Evolutionary conservation across 2,113 vertebrate genomes (phyloP).

Genomic region (Gallinago media): DNA sequence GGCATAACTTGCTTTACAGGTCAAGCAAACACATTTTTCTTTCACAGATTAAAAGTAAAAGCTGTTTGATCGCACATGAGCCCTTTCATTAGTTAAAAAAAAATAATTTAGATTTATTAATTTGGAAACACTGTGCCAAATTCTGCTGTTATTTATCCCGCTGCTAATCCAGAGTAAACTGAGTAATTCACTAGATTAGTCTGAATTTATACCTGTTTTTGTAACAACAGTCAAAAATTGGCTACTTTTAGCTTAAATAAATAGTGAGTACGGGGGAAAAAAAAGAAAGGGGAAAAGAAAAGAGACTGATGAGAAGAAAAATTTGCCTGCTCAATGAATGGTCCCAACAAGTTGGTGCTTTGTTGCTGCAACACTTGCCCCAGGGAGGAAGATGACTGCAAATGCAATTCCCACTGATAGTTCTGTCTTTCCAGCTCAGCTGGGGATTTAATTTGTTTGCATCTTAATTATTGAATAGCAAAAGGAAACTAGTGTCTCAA

Average conservation of each 20-base stretch:
- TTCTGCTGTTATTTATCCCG: slow-evolving; percentile 18
- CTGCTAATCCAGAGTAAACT: slow-evolving; percentile 2
- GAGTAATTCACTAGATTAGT: not conserved
- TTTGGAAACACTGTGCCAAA: not conserved
- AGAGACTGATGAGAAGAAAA: not conserved
- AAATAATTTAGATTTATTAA: slow-evolving; percentile 18
- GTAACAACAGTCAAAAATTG: not conserved
- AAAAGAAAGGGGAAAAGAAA: not conserved
- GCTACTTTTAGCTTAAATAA: not conserved
- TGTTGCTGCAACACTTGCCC: not conserved
- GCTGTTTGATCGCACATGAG: slow-evolving; percentile 23
- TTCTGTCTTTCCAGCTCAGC: not conserved
- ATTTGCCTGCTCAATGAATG: not conserved
- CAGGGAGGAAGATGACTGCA: not conserved
- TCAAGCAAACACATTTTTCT: slow-evolving; percentile 59
- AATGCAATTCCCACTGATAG: not conserved
- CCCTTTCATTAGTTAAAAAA: slow-evolving; percentile 33
- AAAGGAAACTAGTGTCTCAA: not conserved
- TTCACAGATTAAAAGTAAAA: slow-evolving; percentile 46
- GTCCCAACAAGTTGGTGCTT: not conserved
- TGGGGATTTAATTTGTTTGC: not conserved
- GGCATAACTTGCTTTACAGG: slow-evolving; percentile 61
- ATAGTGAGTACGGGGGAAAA: not conserved
- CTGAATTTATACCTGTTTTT: not conserved
- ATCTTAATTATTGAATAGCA: not conserved